phyloP scores from a whole-genome alignment of 2,113 vertebrate genomes.

The Callopanchax toddi region DNA sequence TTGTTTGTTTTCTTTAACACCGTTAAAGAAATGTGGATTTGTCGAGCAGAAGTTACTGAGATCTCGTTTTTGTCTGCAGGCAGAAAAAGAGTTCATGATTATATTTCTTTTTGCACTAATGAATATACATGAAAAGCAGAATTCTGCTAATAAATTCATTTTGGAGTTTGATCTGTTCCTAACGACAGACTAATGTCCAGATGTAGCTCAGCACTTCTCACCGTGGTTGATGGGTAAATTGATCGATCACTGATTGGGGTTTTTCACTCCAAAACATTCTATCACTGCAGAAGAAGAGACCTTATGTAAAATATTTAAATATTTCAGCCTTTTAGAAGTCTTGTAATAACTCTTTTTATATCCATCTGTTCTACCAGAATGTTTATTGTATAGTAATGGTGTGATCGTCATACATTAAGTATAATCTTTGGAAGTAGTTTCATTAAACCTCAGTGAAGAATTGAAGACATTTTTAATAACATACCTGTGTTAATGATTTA shows the following conservation, averaged over 20 bases:
- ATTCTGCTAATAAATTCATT: conserved; percentile 18
- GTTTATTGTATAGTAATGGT: conserved; percentile 23
- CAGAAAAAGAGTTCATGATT: conserved; percentile 32
- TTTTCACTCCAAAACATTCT: conserved; percentile 21
- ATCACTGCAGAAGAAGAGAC: conserved; percentile 14
- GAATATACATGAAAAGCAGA: conserved; percentile 27
- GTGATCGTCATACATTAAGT: conserved; percentile 15
- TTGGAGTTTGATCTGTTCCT: conserved; percentile 4
- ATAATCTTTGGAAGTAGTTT: conserved; percentile 23
- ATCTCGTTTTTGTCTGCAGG: conserved; percentile 38
- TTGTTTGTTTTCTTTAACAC: conserved; percentile 37
- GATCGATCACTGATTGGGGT: conserved; percentile 1
- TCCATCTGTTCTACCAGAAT: conserved; percentile 26
- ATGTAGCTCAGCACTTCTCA: conserved; percentile 6
- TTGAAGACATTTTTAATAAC: conserved; percentile 20
- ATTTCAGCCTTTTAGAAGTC: conserved; percentile 47
- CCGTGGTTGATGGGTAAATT: conserved; percentile 17
- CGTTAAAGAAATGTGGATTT: conserved; percentile 16
- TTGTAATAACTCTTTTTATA: conserved; percentile 61
- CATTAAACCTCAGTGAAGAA: conserved; percentile 25
- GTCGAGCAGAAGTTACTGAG: conserved; percentile 12
- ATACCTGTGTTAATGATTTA: conserved; percentile 44
- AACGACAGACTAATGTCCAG: conserved; percentile 10
- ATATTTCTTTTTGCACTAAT: conserved; percentile 43
- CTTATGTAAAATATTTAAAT: conserved; percentile 21